A percentile compares a stretch with the other conserved stretches of the same genome.
These are phyloP conservation scores for Marmota monax DNA, from an alignment of 2,113 vertebrate genomes.

Conservation along the genomic window DNA sequence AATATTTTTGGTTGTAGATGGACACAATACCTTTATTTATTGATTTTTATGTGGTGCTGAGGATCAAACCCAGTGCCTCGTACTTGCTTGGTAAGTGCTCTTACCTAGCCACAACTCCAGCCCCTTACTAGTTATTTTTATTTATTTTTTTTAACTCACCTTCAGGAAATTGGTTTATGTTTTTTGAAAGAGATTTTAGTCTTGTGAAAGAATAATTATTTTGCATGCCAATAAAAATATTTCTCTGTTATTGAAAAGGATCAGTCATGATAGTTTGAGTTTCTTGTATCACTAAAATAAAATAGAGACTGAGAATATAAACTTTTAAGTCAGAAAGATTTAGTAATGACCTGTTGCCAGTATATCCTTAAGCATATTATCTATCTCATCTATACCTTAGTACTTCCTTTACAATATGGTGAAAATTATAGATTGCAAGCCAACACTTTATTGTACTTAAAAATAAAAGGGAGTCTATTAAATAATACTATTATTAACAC, in stretches of 20 bases:
- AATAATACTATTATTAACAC: accelerated
- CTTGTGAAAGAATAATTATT: not conserved
- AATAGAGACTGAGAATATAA: not conserved
- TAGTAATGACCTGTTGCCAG: not conserved
- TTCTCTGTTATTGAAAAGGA: not conserved
- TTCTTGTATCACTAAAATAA: not conserved
- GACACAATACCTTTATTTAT: no score
- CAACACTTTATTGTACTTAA: not conserved
- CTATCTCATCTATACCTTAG: not conserved
- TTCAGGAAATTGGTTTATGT: not conserved
- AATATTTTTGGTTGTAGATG: no score
- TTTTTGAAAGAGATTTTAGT: not conserved
- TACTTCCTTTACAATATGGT: not conserved
- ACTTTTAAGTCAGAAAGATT: not conserved
- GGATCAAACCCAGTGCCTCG: no score
- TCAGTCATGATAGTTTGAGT: not conserved
- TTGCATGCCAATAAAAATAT: not conserved
- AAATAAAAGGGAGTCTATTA: not conserved
- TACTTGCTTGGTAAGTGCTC: no score
- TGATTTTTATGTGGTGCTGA: no score
- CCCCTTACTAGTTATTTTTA: not conserved
- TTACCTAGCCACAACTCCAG: no score
- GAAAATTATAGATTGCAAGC: not conserved
- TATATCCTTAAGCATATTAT: not conserved
- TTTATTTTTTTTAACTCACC: not conserved